These are phyloP conservation scores for Melospiza georgiana DNA, from an alignment of 2,113 vertebrate genomes.

Conservation along the genomic window DNA sequence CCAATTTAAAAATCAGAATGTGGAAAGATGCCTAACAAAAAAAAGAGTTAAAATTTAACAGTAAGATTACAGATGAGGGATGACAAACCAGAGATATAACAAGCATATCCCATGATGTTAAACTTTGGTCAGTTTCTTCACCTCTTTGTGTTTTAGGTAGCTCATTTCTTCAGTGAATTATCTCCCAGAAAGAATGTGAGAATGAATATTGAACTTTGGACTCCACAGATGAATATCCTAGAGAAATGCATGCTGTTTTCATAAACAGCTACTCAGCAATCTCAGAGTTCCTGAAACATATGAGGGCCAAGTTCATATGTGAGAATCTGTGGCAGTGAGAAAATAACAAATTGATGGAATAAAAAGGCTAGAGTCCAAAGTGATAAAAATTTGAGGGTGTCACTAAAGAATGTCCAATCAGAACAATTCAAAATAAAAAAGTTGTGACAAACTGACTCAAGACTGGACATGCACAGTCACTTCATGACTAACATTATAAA, in stretches of 20 bases:
- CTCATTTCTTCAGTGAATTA: not conserved
- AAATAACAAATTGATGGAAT: not conserved
- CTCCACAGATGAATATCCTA: not conserved
- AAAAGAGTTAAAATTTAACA: not conserved
- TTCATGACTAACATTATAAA: not conserved
- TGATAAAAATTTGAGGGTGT: not conserved
- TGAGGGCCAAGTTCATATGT: not conserved
- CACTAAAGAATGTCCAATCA: not conserved
- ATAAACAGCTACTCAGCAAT: not conserved
- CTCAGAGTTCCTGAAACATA: not conserved
- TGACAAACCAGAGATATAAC: not conserved
- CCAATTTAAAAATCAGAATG: not conserved
- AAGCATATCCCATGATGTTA: not conserved
- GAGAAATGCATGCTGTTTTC: not conserved
- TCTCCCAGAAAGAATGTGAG: not conserved
- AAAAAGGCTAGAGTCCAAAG: not conserved
- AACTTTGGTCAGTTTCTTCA: not conserved
- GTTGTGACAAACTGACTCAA: not conserved
- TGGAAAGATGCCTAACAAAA: not conserved
- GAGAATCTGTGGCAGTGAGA: not conserved
- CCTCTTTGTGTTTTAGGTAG: not conserved
- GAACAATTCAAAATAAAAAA: not conserved
- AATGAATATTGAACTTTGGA: not conserved
- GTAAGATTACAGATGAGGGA: not conserved
- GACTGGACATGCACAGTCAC: not conserved